A percentile compares a stretch with the other conserved stretches of the same genome.
These are phyloP conservation scores for Hozukius guyotensis DNA, from an alignment of 2,797 vertebrate genomes.

Conservation along the genomic window DNA sequence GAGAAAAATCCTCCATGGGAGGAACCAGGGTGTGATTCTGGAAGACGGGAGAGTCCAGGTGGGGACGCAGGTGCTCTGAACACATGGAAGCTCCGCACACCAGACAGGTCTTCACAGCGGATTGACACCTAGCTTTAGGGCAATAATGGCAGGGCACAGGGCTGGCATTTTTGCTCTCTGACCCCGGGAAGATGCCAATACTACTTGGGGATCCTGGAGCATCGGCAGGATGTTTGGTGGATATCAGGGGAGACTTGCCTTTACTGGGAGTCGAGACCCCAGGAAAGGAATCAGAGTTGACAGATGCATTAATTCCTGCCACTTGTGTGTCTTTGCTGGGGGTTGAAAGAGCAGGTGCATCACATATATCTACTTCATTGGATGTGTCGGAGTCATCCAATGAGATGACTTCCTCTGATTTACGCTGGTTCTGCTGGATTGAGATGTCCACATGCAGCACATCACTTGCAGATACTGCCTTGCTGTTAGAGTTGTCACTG, in stretches of 20 bases:
- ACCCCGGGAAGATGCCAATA: neutral
- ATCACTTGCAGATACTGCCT: neutral
- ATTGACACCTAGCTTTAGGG: slow-evolving; percentile 53
- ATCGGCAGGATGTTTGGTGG: neutral
- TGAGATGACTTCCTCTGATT: neutral
- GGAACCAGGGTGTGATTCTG: slow-evolving; percentile 83
- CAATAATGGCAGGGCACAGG: slow-evolving; percentile 83
- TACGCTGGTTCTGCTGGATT: slow-evolving; percentile 4
- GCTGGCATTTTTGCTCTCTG: neutral
- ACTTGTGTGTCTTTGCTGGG: slow-evolving; percentile 11
- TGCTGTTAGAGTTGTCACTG: slow-evolving; percentile 16
- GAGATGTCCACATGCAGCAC: neutral
- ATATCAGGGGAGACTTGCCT: neutral
- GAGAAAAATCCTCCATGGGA: slow-evolving; percentile 79
- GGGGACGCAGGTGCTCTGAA: slow-evolving; percentile 79
- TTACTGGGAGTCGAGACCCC: slow-evolving; percentile 9
- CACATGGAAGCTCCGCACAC: slow-evolving; percentile 88
- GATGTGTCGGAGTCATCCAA: slow-evolving; percentile 55
- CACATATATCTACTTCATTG: slow-evolving; percentile 70
- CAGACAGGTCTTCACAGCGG: slow-evolving; percentile 85
- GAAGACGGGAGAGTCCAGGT: slow-evolving; percentile 83
- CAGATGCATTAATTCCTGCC: slow-evolving; percentile 3
- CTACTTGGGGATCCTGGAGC: slow-evolving; percentile 13
- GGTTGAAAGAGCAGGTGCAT: slow-evolving; percentile 30
- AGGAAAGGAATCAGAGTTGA: slow-evolving; percentile 12